A percentile compares a stretch with the other conserved stretches of the same genome.
These are phyloP conservation scores for Trachelus iudaicus DNA, from an alignment of 2,888 invertebrate species.

Conservation along the genomic window DNA sequence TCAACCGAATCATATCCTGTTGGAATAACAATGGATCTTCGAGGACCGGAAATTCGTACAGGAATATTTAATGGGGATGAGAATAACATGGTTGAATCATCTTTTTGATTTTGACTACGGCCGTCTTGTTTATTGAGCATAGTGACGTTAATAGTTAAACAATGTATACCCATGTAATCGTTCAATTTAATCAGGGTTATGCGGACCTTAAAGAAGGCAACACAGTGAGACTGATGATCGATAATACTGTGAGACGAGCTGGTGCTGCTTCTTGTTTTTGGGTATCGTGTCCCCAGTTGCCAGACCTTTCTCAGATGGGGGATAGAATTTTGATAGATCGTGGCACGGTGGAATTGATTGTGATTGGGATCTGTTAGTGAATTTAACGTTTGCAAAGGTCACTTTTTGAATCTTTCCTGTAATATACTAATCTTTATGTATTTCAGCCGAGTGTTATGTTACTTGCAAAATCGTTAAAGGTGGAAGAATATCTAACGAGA, in stretches of 20 bases:
- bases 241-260: constrained; percentile 28
- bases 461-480: constrained; percentile 69
- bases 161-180: neutral
- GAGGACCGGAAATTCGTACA: constrained; percentile 47
- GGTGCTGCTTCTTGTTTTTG: constrained; percentile 35
- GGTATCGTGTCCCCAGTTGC: constrained; percentile 37
- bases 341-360: constrained; percentile 32
- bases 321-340: constrained; percentile 41
- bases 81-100: constrained; percentile 24
- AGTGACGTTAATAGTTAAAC: neutral
- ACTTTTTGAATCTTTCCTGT: neutral
- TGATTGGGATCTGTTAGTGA: constrained; percentile 32
- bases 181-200: constrained; percentile 24
- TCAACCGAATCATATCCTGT: constrained; percentile 64
- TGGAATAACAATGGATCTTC: constrained; percentile 53
- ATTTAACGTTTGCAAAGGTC: neutral
- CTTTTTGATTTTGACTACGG: constrained; percentile 10
- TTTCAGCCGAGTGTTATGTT: constrained; percentile 64
- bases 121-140: neutral
- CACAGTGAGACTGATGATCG: constrained; percentile 30
- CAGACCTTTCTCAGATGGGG: constrained; percentile 30
- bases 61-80: constrained; percentile 40
- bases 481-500: constrained; percentile 69
- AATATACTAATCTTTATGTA: neutral
- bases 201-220: constrained; percentile 32